Percentiles rank a stretch among this genome's conserved stretches.
phyloP scores from a whole-genome alignment of 2,113 vertebrate genomes.

The Martes martes region DNA sequence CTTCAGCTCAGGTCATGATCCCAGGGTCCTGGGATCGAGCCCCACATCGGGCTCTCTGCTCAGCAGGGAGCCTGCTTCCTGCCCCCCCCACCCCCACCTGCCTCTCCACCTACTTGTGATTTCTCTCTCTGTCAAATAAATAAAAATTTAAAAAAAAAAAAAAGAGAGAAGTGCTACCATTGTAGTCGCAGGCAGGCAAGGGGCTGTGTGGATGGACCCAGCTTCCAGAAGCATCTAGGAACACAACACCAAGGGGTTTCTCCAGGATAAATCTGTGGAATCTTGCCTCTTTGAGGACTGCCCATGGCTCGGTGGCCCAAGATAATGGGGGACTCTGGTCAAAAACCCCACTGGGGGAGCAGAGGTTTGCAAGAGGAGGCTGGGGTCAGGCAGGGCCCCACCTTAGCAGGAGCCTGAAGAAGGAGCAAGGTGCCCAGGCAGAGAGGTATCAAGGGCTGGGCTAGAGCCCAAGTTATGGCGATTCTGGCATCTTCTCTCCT shows the following conservation, averaged over 20 bases:
- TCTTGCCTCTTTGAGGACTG: background rate
- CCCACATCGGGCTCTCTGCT: too few relatives aligned
- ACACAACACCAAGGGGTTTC: background rate
- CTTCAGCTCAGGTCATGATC: too few relatives aligned
- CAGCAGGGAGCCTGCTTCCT: too few relatives aligned
- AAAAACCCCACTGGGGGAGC: rapidly evolving
- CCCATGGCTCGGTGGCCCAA: background rate
- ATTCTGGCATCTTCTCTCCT: background rate
- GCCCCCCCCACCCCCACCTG: too few relatives aligned
- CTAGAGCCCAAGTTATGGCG: background rate
- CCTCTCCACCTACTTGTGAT: too few relatives aligned
- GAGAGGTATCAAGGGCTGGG: background rate
- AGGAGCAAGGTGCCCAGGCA: too few relatives aligned
- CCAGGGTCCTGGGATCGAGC: too few relatives aligned
- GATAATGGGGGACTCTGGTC: background rate
- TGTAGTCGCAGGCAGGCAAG: background rate
- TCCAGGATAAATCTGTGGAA: background rate
- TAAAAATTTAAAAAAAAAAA: too few relatives aligned
- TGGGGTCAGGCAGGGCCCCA: background rate
- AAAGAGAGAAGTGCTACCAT: too few relatives aligned
- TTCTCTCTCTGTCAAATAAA: too few relatives aligned
- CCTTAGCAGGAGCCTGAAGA: background rate
- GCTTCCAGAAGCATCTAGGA: rapidly evolving
- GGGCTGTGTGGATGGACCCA: rapidly evolving
- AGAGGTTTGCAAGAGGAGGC: background rate